Percentiles rank a stretch among this genome's conserved stretches.
phyloP scores from a whole-genome alignment of 2,113 vertebrate species.

The Corythaeola cristata region DNA sequence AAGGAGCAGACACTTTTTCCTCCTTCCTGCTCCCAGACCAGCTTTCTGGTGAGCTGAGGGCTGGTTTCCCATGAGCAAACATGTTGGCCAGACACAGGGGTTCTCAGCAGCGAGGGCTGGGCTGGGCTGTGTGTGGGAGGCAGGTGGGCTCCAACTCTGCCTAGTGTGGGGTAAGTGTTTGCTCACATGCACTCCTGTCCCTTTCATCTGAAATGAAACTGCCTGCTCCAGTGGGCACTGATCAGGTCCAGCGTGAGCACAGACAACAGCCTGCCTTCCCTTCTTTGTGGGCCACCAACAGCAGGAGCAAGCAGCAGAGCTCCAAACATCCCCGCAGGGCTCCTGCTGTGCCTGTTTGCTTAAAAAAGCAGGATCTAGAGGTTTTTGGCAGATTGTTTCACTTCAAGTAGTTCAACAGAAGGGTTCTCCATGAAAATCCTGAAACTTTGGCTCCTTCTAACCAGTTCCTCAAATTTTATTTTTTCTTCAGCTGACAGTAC shows the following conservation, averaged over 20 bases:
- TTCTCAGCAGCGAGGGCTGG: not conserved
- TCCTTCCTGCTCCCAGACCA: rapidly evolving
- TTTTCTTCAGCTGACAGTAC: constrained; percentile 34
- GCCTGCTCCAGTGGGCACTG: not conserved
- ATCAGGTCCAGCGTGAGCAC: not conserved
- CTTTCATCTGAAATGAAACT: not conserved
- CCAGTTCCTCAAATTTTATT: constrained; percentile 21
- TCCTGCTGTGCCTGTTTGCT: not conserved
- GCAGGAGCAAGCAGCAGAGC: not conserved
- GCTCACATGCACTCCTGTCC: not conserved
- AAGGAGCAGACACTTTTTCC: not conserved
- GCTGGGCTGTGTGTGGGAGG: not conserved
- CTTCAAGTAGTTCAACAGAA: not conserved
- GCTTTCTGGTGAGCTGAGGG: not conserved
- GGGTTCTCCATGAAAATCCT: not conserved
- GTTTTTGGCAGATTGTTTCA: not conserved
- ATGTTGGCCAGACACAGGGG: rapidly evolving
- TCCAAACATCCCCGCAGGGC: not conserved
- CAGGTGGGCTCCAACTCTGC: not conserved
- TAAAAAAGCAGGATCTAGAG: not conserved
- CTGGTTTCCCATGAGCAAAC: not conserved
- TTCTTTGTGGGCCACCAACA: not conserved
- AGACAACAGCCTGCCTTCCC: not conserved
- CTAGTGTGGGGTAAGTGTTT: too few relatives aligned
- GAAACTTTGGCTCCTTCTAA: not conserved